These are phyloP conservation scores for Scopus umbretta DNA, from an alignment of 2,113 vertebrate genomes.

Conservation along the genomic window DNA sequence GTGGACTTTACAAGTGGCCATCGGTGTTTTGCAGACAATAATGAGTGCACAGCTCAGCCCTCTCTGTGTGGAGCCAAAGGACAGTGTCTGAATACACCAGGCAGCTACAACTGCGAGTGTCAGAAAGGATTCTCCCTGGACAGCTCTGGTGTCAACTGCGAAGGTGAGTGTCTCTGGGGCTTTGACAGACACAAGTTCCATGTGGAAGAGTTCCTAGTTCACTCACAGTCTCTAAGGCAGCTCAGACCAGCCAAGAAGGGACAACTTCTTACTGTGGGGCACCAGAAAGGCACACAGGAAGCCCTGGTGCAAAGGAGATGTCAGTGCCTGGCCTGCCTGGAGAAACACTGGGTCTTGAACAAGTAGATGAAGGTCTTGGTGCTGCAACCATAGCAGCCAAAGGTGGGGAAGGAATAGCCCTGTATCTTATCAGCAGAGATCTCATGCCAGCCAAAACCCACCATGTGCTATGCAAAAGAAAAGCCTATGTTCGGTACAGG, in stretches of 20 bases:
- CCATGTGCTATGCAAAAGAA: not conserved
- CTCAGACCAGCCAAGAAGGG: not conserved
- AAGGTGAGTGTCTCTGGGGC: conserved; percentile 74
- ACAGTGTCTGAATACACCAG: conserved; percentile 83
- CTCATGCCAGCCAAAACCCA: not conserved
- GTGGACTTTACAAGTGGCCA: rapidly evolving
- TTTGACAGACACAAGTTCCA: not conserved
- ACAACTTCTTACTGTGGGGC: not conserved
- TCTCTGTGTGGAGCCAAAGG: conserved; percentile 79
- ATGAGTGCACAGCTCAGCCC: conserved; percentile 82
- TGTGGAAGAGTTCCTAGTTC: not conserved
- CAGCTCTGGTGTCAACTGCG: conserved; percentile 79
- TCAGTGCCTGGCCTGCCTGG: not conserved
- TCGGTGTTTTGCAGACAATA: conserved; percentile 78
- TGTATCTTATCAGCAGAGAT: not conserved
- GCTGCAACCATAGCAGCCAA: not conserved
- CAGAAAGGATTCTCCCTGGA: conserved; percentile 87
- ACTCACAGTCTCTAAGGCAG: not conserved
- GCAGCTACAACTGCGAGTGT: conserved; percentile 93
- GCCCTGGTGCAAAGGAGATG: not conserved
- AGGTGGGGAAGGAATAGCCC: not conserved
- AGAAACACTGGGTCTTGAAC: not conserved
- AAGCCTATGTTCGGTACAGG: not conserved
- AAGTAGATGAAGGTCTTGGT: not conserved
- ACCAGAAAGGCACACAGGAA: not conserved